Evolutionary conservation across 2,888 invertebrate species (phyloP).

Genomic region (Conops quadrifasciatus): DNA sequence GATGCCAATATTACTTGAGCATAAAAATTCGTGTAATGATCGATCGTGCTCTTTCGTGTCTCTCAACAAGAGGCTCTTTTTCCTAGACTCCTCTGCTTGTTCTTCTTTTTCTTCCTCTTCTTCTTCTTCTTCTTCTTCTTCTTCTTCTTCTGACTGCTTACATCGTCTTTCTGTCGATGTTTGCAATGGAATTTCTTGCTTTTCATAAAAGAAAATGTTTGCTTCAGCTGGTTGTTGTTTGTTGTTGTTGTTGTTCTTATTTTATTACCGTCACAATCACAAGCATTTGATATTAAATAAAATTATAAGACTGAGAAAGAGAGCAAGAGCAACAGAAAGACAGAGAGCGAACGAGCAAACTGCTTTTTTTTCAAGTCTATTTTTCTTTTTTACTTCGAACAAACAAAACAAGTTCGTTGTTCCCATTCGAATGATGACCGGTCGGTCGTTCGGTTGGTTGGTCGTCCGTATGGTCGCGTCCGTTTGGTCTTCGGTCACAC

Average conservation of each 20-base stretch:
- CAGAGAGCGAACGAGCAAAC: conserved; percentile 6
- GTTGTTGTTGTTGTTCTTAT: conserved; percentile 42
- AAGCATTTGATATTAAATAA: conserved; percentile 49
- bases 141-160: not conserved
- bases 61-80: not conserved
- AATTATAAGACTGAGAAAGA: not conserved
- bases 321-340: not conserved
- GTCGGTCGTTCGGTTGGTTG: not conserved
- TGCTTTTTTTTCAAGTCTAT: not conserved
- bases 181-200: conserved; percentile 60
- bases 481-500: not conserved
- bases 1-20: not conserved
- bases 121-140: not conserved
- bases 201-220: conserved; percentile 50
- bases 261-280: conserved; percentile 47
- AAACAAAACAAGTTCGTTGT: conserved; percentile 39
- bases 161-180: conserved; percentile 42
- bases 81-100: conserved; percentile 20
- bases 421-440: conserved; percentile 33
- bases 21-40: not conserved
- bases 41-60: conserved; percentile 1
- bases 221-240: conserved; percentile 34
- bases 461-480: no score
- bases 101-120: not conserved
- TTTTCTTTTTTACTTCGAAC: conserved; percentile 8